Base-by-base conservation (phyloP, 53 echinoderm and acorn worm species). In the Patiria pectinifera region DNA sequence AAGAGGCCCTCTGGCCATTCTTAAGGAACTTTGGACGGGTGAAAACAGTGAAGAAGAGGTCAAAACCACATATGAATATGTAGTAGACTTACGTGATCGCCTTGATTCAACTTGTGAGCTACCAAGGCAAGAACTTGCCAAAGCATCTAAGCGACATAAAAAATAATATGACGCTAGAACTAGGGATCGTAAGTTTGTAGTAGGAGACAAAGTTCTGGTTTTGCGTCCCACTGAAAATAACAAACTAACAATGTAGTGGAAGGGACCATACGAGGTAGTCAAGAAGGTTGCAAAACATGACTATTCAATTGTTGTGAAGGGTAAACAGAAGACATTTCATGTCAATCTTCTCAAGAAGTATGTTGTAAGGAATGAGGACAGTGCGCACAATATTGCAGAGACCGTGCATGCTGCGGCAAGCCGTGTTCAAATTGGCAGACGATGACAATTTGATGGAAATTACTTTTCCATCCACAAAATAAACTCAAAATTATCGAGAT, bases 241-340 rank as follows among this genome's bases (percentile, higher is more conserved):
- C 80, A 95, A 95, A 86, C 79, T 96, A 1, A 72, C 86, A 22
- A 91, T 93, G 91, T 91, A 93, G 7, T 93, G 95, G 95, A 94
- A 35, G 35, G 35, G 35, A 35, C 35, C 35, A 35, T 35, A 35
- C 35, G 35, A 35, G 35, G 35, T 35, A 35, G 35, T 35, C 35
- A 35, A 35, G 35, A 35, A 35, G 35, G 35, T 35, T 35, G 35
- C 35, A 35, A 35, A 35, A 35, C 35, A 35, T 35, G 35, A 35
- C 35, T 35, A 35, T 35, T 35, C 35, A 35, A 35, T 35, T 1
- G 35, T 35, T 35, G 35, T 35, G 35, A 35, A 35, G 35, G 35
- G 82, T 11, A 87, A 81, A 47, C 74, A 70, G 16, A 94, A 83
- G 44, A 87, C 84, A 15, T 94, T 87, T 45, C 94, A 94, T 66